A percentile compares a stretch with the other conserved stretches of the same genome.
These are phyloP conservation scores for Brevimyrus niger DNA, from an alignment of 2,113 vertebrate genomes.

Conservation along the genomic window DNA sequence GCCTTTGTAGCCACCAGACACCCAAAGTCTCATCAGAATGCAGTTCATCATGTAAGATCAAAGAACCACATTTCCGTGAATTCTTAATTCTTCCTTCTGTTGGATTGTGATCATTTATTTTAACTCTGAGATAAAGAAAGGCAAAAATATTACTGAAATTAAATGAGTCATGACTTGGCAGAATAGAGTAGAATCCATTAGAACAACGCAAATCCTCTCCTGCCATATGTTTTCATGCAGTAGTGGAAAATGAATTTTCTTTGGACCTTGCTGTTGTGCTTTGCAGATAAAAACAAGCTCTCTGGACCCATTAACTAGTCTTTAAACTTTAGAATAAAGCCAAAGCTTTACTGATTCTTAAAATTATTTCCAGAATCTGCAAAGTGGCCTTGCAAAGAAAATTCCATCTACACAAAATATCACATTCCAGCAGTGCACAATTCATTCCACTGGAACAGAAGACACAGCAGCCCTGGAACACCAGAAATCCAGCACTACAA, in stretches of 20 bases:
- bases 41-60: conserved; percentile 8
- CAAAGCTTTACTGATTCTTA: not conserved
- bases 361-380: not conserved
- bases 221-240: not conserved
- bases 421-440: not conserved
- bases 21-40: not conserved
- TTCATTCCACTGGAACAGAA: not conserved
- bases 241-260: not conserved
- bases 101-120: conserved; percentile 6
- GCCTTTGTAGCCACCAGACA: not conserved
- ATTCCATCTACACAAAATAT: not conserved
- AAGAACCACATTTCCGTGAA: not conserved
- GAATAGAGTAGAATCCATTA: not conserved
- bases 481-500: not conserved
- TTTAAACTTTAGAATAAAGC: conserved; percentile 7
- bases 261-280: not conserved
- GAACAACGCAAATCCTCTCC: not conserved
- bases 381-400: not conserved
- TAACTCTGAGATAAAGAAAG: not conserved
- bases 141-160: not conserved
- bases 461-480: not conserved
- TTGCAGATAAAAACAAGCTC: conserved; percentile 10
- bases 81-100: not conserved
- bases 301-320: not conserved
- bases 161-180: conserved; percentile 7